Evolutionary conservation across 53 echinoderm and acorn worm genomes (phyloP).

Genomic region (Patiria pectinifera): DNA sequence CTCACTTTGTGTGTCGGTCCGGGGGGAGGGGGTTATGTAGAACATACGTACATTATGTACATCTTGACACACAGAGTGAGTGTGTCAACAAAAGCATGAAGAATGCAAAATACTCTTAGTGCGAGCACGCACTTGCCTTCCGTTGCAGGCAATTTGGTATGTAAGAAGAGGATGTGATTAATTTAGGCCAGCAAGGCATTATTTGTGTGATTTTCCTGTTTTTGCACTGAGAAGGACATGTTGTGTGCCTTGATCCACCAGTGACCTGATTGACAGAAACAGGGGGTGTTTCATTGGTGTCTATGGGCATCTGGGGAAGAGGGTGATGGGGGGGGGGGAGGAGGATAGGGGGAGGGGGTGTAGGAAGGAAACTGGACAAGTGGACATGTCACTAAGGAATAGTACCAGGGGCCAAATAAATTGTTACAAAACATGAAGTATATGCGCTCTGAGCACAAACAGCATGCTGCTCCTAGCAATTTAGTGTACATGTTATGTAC

Average conservation of each 20-base stretch:
- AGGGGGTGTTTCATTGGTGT: not conserved
- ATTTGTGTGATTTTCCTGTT: slow-evolving; percentile 44
- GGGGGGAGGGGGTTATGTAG: no score
- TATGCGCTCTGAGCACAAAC: no score
- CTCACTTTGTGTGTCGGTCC: no score
- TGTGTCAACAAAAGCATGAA: no score
- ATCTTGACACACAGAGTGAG: no score
- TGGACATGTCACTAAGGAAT: not conserved
- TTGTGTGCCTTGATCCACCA: not conserved
- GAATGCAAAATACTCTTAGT: not conserved
- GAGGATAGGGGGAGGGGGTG: not conserved
- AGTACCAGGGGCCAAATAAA: not conserved
- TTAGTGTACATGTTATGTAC: no score
- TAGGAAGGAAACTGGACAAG: not conserved
- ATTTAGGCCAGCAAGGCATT: slow-evolving; percentile 26
- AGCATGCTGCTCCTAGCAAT: no score
- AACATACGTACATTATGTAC: no score
- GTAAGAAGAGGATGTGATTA: slow-evolving; percentile 51
- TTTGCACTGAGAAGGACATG: not conserved
- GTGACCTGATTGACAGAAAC: not conserved
- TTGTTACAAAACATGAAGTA: no score
- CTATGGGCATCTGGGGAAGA: not conserved
- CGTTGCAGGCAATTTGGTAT: slow-evolving; percentile 4
- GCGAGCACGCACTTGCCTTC: not conserved
- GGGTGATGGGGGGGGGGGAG: not conserved